Percentiles rank a stretch among this genome's conserved stretches.
Evolutionary conservation across 2,797 vertebrate genomes (phyloP).

Genomic region (Sphaeramia orbicularis): DNA sequence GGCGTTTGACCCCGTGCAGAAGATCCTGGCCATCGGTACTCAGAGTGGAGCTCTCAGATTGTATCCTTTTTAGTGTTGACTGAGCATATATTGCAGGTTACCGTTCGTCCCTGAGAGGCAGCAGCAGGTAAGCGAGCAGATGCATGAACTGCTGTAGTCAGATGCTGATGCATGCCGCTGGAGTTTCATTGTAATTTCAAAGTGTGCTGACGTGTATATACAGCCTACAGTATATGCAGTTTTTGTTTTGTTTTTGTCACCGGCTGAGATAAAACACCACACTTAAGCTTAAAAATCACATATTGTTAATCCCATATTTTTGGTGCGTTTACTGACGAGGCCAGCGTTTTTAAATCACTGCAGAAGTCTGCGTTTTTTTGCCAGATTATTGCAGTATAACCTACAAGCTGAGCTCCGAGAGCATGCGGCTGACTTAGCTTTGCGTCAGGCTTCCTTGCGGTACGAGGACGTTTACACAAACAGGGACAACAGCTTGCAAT

Average conservation of each 20-base stretch:
- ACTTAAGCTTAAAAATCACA: constrained; percentile 1
- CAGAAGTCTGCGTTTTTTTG: no score
- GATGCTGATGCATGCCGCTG: constrained; percentile 27
- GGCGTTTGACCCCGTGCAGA: constrained; percentile 99
- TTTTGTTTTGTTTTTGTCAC: no score
- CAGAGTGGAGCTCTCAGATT: constrained; percentile 95
- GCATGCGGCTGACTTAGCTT: constrained; percentile 25
- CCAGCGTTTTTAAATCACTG: no score
- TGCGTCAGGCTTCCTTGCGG: constrained; percentile 27
- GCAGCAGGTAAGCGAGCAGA: constrained; percentile 73
- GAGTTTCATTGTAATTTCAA: constrained; percentile 38
- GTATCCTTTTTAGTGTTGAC: constrained; percentile 93
- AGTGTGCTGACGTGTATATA: constrained; percentile 9
- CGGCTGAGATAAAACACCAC: neutral
- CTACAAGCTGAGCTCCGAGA: no score
- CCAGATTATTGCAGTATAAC: no score
- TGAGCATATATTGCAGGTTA: constrained; percentile 26
- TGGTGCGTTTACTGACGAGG: constrained; percentile 1
- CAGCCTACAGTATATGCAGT: no score
- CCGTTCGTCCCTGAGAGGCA: constrained; percentile 37
- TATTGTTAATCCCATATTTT: neutral
- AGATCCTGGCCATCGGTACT: constrained; percentile 96
- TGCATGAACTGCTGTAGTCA: constrained; percentile 34
- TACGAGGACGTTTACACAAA: constrained; percentile 65
- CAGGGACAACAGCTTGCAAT: constrained; percentile 72